Evolutionary conservation across 2,113 vertebrate species (phyloP), one percentile per base, ranked within the genome.

Genomic region (Seriola aureovittata): DNA sequence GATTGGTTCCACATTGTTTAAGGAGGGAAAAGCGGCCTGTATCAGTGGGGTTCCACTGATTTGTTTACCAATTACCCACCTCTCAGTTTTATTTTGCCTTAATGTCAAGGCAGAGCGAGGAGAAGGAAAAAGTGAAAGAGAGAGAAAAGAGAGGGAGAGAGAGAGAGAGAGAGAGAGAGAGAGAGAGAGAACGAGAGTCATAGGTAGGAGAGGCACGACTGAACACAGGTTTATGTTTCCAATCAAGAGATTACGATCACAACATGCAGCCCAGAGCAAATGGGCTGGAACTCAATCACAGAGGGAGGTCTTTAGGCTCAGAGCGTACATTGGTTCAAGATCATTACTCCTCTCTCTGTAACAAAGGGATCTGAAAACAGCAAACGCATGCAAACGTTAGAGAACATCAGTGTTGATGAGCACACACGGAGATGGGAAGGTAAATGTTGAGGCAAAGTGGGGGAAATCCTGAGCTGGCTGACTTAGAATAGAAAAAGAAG

Each of bases 191-290:
- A 6, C 60, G 29, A 17, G 54, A 59, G 65, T 16, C 19, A 16
- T 19, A 78, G 57, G 67, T 75, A 71, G 29, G 21, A 34, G 55
- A 86, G 82, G 50, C 42, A 64, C 85, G 78, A 60, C 55, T 81
- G 68, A 84, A 78, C 5, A 14, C 52, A 70, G 71, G 75, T 90
- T 88, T 86, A 82, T 83, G 79, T 87, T 90, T 88, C 73, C 84
- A 92, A 91, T 90, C 85, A 90, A 60, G 71, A 93, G 92, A 90
- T 90, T 76, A 68, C 4, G 64, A 88, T 94, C 91, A 77, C 62
- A 82, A 91, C 88, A 78, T 76, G 87, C 52, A 85, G 67, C 73
- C 80, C 38, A 67, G 25, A 82, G 84, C 84, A 89, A 95, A 90
- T 91, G 88, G 83, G 84, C 80, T 86, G 57, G 78, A 86, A 79